Percentiles rank a stretch among this genome's conserved stretches.
These are phyloP conservation scores for Helarctos malayanus DNA, from an alignment of 2,797 vertebrate species.

Conservation along the genomic window DNA sequence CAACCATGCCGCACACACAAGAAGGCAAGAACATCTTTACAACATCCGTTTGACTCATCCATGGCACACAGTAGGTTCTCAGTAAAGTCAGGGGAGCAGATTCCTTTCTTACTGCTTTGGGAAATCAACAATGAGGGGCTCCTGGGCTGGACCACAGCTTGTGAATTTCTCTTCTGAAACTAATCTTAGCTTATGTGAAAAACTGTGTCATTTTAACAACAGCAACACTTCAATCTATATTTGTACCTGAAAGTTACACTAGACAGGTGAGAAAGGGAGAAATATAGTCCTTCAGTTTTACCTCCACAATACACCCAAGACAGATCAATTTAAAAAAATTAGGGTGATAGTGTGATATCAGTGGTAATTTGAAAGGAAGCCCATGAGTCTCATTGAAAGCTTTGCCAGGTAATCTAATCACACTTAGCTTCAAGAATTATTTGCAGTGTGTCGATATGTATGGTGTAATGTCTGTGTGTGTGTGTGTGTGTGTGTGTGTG, in stretches of 20 bases:
- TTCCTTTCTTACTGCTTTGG: not conserved
- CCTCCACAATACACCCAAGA: not conserved
- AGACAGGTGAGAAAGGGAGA: slow-evolving; percentile 86
- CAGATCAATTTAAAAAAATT: slow-evolving; percentile 75
- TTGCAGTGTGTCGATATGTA: not conserved
- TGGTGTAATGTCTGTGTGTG: not conserved
- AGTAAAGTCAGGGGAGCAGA: not conserved
- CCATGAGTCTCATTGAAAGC: slow-evolving; percentile 65
- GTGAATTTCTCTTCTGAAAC: slow-evolving; percentile 69
- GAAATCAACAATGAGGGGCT: slow-evolving; percentile 12
- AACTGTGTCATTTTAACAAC: slow-evolving; percentile 83
- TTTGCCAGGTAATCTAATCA: slow-evolving; percentile 65
- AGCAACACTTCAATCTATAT: slow-evolving; percentile 89
- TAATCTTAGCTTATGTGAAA: slow-evolving; percentile 85
- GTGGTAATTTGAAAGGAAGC: slow-evolving; percentile 78
- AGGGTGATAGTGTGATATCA: slow-evolving; percentile 60
- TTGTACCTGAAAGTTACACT: slow-evolving; percentile 85
- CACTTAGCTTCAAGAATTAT: not conserved
- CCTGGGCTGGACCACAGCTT: slow-evolving; percentile 31
- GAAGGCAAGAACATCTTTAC: not conserved
- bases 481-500: not conserved
- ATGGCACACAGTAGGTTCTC: not conserved
- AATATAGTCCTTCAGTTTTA: slow-evolving; percentile 78
- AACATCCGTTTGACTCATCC: not conserved
- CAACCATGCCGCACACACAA: not conserved